Percentiles rank a stretch among this genome's conserved stretches.
phyloP scores from a whole-genome alignment of 2,797 vertebrate species.

The Zonotrichia albicollis region DNA sequence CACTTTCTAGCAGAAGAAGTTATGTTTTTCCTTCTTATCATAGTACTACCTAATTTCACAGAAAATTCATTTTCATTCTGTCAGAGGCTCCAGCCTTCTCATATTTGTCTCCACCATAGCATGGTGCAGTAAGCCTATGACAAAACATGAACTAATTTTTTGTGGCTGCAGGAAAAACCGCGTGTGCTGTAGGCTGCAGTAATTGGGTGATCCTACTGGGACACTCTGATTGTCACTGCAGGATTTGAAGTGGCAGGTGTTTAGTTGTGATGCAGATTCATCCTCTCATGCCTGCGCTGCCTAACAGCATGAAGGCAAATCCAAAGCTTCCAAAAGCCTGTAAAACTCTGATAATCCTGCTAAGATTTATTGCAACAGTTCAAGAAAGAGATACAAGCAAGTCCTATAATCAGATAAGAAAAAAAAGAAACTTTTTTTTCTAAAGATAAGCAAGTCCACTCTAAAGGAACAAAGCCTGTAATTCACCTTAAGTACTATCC shows the following conservation, averaged over 20 bases:
- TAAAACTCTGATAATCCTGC: slow-evolving; percentile 59
- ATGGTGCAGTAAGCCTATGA: not conserved
- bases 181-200: not conserved
- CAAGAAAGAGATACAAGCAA: slow-evolving; percentile 24
- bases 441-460: slow-evolving; percentile 34
- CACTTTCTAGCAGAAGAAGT: not conserved
- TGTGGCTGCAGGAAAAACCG: not conserved
- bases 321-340: slow-evolving; percentile 45
- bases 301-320: slow-evolving; percentile 43
- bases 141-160: not conserved
- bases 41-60: not conserved
- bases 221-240: slow-evolving; percentile 11
- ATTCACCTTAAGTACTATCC: slow-evolving; percentile 27
- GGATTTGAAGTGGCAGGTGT: slow-evolving; percentile 57
- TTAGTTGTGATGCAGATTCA: slow-evolving; percentile 50
- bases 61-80: not conserved
- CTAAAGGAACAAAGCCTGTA: not conserved
- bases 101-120: not conserved
- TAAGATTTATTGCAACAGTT: slow-evolving; percentile 51
- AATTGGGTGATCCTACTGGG: slow-evolving; percentile 34
- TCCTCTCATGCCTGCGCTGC: not conserved
- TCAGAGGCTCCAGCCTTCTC: not conserved
- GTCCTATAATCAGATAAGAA: slow-evolving; percentile 23
- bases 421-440: not conserved
- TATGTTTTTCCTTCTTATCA: not conserved